phyloP scores from a whole-genome alignment of 2,113 vertebrate genomes.

The Cacatua alba region DNA sequence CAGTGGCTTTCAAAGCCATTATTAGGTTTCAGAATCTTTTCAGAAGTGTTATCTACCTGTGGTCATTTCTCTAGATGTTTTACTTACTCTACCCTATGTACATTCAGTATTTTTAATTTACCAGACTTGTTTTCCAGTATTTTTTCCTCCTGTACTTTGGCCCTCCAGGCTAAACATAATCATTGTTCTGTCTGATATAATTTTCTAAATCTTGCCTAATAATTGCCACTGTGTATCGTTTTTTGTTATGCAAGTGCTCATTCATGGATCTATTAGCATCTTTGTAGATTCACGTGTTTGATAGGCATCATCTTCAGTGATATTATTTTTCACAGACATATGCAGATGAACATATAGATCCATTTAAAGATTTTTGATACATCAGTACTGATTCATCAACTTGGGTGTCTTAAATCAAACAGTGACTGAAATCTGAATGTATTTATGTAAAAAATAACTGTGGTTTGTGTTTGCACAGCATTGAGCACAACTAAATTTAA shows the following conservation, averaged over 20 bases:
- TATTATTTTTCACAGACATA: not conserved
- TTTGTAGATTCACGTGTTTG: not conserved
- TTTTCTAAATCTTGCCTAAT: not conserved
- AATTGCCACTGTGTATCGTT: not conserved
- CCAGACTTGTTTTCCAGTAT: not conserved
- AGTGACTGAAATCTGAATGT: not conserved
- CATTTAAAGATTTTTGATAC: not conserved
- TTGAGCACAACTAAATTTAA: not conserved
- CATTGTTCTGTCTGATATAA: not conserved
- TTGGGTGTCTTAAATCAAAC: not conserved
- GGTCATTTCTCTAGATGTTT: not conserved
- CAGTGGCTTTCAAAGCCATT: not conserved
- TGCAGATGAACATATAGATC: not conserved
- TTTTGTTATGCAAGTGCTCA: not conserved
- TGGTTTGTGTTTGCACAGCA: not conserved
- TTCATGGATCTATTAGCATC: not conserved
- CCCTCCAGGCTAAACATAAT: not conserved
- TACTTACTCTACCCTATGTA: not conserved
- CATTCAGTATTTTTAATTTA: not conserved
- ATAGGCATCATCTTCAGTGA: not conserved
- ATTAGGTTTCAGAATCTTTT: not conserved
- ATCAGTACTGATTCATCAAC: not conserved
- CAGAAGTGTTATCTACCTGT: not conserved
- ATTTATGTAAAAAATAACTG: not conserved
- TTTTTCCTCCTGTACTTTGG: not conserved